Conservation (phyloP, 2,888 invertebrate species). For the Dynastes tityus region DNA sequence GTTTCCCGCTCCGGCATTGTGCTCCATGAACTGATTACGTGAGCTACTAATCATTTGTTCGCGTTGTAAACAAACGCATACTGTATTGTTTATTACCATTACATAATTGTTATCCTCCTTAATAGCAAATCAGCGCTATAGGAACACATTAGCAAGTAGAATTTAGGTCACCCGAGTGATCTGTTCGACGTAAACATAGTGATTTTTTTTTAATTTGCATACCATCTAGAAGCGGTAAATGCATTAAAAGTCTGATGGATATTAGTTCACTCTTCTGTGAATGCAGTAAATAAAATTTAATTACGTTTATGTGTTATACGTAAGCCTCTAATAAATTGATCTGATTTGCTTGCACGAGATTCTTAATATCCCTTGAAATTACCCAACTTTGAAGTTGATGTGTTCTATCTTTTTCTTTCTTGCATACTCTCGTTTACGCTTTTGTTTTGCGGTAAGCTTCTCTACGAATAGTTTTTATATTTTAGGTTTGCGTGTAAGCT, state of each 20-base stretch:
- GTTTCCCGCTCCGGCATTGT: conserved; percentile 28
- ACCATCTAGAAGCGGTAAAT: not conserved
- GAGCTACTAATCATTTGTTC: conserved; percentile 38
- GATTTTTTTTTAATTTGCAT: conserved; percentile 28
- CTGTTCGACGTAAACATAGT: conserved; percentile 16
- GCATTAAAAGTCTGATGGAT: conserved; percentile 21
- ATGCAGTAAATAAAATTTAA: conserved; percentile 32
- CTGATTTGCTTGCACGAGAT: conserved; percentile 17
- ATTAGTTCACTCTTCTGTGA: conserved; percentile 7
- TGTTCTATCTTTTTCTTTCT: not conserved
- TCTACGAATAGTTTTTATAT: too few species aligned
- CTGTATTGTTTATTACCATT: conserved; percentile 44
- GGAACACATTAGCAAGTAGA: conserved; percentile 21
- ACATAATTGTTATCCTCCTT: conserved; percentile 47
- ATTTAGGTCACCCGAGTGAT: conserved; percentile 31
- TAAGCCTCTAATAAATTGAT: conserved; percentile 33
- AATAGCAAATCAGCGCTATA: conserved; percentile 15
- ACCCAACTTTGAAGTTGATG: conserved; percentile 1
- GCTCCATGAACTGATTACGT: conserved; percentile 35
- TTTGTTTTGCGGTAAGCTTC: not conserved
- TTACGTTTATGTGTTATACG: conserved; percentile 30
- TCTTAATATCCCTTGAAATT: conserved; percentile 35
- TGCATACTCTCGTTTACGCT: not conserved
- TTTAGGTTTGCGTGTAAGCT: conserved; percentile 10
- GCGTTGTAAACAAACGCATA: conserved; percentile 31